Percentiles rank a stretch among this genome's conserved stretches.
phyloP scores from a whole-genome alignment of 2,797 vertebrate species.

The Threskiornis aethiopicus region DNA sequence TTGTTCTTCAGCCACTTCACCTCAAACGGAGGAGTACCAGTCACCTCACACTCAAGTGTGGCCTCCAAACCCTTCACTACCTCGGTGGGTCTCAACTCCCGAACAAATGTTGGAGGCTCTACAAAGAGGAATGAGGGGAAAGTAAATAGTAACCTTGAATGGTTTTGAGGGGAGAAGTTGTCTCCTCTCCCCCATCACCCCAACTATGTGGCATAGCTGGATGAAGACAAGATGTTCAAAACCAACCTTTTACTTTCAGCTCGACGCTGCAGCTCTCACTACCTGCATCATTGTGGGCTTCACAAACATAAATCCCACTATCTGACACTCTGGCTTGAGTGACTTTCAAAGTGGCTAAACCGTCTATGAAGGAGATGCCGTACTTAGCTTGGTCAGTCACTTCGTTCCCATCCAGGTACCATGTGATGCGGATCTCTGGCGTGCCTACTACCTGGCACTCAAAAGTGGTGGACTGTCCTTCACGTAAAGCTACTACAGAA shows the following conservation, averaged over 20 bases:
- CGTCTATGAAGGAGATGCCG: slow-evolving; percentile 82
- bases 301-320: slow-evolving; percentile 91
- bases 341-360: slow-evolving; percentile 88
- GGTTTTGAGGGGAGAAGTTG: not conserved
- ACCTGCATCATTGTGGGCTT: slow-evolving; percentile 94
- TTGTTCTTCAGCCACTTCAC: slow-evolving; percentile 93
- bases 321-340: slow-evolving; percentile 81
- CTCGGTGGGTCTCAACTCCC: slow-evolving; percentile 80
- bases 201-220: not conserved
- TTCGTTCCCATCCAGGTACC: slow-evolving; percentile 95
- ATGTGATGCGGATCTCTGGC: slow-evolving; percentile 90
- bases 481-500: slow-evolving; percentile 86
- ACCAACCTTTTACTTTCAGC: slow-evolving; percentile 97
- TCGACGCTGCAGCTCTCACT: slow-evolving; percentile 96
- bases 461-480: slow-evolving; percentile 86
- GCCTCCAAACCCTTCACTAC: slow-evolving; percentile 86
- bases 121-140: slow-evolving; percentile 62
- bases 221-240: not conserved
- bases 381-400: slow-evolving; percentile 82
- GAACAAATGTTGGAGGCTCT: slow-evolving; percentile 91
- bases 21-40: slow-evolving; percentile 89
- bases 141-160: slow-evolving; percentile 6
- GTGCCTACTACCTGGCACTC: slow-evolving; percentile 94
- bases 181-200: not conserved
- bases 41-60: slow-evolving; percentile 85